Conservation (phyloP, 2,888 invertebrate species). For the Drosophila prolongata region DNA sequence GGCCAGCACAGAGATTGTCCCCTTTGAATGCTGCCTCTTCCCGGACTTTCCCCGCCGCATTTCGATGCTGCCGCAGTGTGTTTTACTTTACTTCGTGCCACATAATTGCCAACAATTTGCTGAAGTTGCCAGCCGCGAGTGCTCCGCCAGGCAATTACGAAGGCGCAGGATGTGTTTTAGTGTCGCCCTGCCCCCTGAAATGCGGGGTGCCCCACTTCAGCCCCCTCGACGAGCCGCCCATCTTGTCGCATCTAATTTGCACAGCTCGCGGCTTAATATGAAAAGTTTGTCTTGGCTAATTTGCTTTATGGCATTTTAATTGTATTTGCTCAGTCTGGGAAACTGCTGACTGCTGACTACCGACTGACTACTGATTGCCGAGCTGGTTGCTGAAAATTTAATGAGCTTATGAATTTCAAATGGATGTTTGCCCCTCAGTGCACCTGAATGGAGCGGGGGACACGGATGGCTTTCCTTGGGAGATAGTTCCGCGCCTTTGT, state of each 20-base stretch:
- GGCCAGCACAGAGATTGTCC: conserved; percentile 11
- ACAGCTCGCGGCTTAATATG: conserved; percentile 69
- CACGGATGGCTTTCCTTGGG: not conserved
- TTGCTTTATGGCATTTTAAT: conserved; percentile 79
- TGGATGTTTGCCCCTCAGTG: conserved; percentile 38
- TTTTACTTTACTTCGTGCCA: conserved; percentile 71
- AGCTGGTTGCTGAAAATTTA: conserved; percentile 64
- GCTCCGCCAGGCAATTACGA: conserved; percentile 75
- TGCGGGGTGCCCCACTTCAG: conserved; percentile 3
- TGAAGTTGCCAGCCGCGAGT: conserved; percentile 76
- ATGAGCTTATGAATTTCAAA: conserved; percentile 76
- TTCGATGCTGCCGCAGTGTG: conserved; percentile 29
- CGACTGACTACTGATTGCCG: conserved; percentile 28
- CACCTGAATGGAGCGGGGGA: conserved; percentile 25
- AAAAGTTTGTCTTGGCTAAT: conserved; percentile 79
- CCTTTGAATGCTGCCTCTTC: not conserved
- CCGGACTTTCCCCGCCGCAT: conserved; percentile 26
- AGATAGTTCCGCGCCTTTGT: conserved; percentile 38
- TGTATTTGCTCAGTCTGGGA: conserved; percentile 65
- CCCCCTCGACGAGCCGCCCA: not conserved
- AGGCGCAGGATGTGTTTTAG: conserved; percentile 74
- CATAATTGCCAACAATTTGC: conserved; percentile 79
- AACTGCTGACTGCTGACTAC: conserved; percentile 31
- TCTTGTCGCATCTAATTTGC: conserved; percentile 67
- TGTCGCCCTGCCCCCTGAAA: conserved; percentile 30